These are phyloP conservation scores for Ectropis crepuscularia DNA, from an alignment of 2,888 invertebrate genomes.

Conservation along the genomic window DNA sequence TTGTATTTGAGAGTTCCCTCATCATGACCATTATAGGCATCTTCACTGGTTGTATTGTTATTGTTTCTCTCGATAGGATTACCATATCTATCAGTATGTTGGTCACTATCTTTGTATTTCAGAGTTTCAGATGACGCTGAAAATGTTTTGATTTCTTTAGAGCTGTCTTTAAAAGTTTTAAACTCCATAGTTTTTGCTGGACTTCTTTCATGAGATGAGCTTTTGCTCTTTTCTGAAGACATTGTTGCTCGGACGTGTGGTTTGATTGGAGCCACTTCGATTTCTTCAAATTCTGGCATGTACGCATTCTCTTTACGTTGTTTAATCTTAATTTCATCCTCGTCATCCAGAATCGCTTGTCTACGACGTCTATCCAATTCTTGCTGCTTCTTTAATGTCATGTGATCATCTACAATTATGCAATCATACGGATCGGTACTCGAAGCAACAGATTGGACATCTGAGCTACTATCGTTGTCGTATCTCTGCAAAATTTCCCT, in stretches of 20 bases:
- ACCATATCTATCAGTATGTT: slow-evolving; percentile 73
- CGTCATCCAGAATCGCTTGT: slow-evolving; percentile 67
- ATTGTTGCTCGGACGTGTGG: slow-evolving; percentile 76
- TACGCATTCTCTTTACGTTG: slow-evolving; percentile 76
- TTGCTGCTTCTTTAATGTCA: slow-evolving; percentile 82
- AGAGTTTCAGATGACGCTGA: slow-evolving; percentile 81
- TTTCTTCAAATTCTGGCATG: slow-evolving; percentile 81
- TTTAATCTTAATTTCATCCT: slow-evolving; percentile 56
- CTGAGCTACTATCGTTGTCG: slow-evolving; percentile 87
- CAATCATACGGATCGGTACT: slow-evolving; percentile 92
- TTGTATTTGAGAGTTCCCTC: slow-evolving; percentile 80
- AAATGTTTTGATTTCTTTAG: slow-evolving; percentile 80
- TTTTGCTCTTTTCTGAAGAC: slow-evolving; percentile 74
- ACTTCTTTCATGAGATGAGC: slow-evolving; percentile 69
- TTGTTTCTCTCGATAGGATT: slow-evolving; percentile 74
- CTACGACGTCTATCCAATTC: slow-evolving; percentile 78
- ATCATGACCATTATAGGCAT: slow-evolving; percentile 72
- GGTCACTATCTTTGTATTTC: slow-evolving; percentile 78
- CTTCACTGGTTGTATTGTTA: slow-evolving; percentile 68
- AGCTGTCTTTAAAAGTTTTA: slow-evolving; percentile 80
- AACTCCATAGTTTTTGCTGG: slow-evolving; percentile 80
- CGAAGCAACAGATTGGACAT: slow-evolving; percentile 86
- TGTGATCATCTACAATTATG: slow-evolving; percentile 93
- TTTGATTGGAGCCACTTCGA: slow-evolving; percentile 79
- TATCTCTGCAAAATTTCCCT: slow-evolving; percentile 90